Evolutionary conservation across 1,140 invertebrate species (phyloP).

Genomic region (Leptinotarsa lineolata): DNA sequence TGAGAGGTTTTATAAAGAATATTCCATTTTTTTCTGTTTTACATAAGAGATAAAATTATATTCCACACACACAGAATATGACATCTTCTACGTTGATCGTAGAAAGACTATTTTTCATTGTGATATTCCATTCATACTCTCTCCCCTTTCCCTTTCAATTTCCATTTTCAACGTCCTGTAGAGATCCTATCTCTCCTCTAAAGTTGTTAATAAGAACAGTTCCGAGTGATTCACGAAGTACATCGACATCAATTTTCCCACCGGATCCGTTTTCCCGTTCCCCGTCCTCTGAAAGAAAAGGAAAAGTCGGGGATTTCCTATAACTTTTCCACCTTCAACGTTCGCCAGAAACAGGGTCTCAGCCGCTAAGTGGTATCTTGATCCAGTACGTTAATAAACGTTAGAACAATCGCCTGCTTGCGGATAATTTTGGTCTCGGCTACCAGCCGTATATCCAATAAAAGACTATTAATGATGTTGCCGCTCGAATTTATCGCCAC

Average conservation of each 20-base stretch:
- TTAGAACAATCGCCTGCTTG: not conserved
- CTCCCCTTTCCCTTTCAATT: not conserved
- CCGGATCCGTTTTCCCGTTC: not conserved
- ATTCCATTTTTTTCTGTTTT: too few relatives aligned
- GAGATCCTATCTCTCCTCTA: too few relatives aligned
- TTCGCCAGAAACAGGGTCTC: not conserved
- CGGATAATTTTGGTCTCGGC: slow-evolving; percentile 24
- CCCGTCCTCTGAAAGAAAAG: not conserved
- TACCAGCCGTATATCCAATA: slow-evolving; percentile 26
- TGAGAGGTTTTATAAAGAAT: not conserved
- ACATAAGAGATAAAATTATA: too few relatives aligned
- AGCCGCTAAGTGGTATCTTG: slow-evolving; percentile 21
- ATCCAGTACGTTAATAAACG: slow-evolving; percentile 19
- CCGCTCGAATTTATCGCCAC: slow-evolving; percentile 31
- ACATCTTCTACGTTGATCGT: too few relatives aligned
- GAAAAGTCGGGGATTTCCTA: not conserved
- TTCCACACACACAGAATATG: too few relatives aligned
- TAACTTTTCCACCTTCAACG: slow-evolving; percentile 10
- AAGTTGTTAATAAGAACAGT: not conserved
- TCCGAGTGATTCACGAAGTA: too few relatives aligned
- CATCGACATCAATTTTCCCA: not conserved
- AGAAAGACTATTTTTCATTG: too few relatives aligned
- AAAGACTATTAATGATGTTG: slow-evolving; percentile 32
- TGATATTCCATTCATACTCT: too few relatives aligned
- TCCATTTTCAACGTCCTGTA: not conserved